Evolutionary conservation across 2,888 invertebrate genomes (phyloP), one percentile per base, ranked within the genome.

Genomic region (Pachliopta kotzebuea): DNA sequence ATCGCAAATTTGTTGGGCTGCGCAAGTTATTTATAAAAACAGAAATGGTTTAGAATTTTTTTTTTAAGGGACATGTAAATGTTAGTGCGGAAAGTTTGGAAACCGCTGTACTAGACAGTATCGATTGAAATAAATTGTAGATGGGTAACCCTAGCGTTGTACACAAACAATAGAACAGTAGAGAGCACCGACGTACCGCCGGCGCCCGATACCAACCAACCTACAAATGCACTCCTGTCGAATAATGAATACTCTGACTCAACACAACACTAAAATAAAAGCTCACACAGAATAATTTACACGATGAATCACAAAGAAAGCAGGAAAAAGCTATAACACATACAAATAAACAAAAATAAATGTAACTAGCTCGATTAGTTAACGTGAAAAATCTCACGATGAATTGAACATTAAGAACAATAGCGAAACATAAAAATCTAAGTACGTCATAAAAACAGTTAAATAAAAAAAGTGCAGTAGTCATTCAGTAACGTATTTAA

Each of bases 171-270:
- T 81, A 77, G 74, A 57, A 61, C 52, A 61, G 68, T 71, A 71
- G 71, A 69, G 71, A 68, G 71, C 73, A 64, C 62, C 72, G 68
- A 60, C 71, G 69, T 23, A 24, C 65, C 37, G 56, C 57, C 63
- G 67, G 42, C 70, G 72, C 65, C 73, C 71, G 76, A 74, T 80
- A 78, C 72, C 75, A 74, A 76, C 70, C 73, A 67, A 72, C 74
- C 76, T 72, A 72, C 70, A 76, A 78, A 76, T 76, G 77, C 79
- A 78, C 76, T 75, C 71, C 70, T 71, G 69, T 75, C 70, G 70
- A 76, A 73, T 76, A 77, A 77, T 72, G 70, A 72, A 72, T 70
- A 60, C 63, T 59, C 65, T 66, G 70, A 68, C 66, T 71, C 70
- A 68, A 59, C 67, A 62, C 37, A 56, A 26, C 58, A 65, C 61